Conservation (phyloP, 2,113 vertebrate genomes). For the Nicator chloris region DNA sequence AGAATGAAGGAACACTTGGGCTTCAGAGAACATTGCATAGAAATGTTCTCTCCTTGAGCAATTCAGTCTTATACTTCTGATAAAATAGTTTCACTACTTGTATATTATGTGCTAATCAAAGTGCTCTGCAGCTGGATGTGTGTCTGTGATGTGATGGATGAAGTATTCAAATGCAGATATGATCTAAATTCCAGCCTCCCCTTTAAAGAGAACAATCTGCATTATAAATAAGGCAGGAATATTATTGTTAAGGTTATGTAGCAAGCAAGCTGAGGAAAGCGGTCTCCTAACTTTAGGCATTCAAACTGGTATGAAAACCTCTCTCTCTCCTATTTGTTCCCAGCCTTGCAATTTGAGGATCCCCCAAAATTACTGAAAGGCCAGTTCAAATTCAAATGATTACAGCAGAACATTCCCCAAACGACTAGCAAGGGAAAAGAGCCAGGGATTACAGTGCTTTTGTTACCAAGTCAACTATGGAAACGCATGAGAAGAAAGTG, state of each 20-base stretch:
- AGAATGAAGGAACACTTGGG: background rate
- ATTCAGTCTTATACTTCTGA: background rate
- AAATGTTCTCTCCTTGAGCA: background rate
- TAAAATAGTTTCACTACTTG: background rate
- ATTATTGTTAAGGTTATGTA: background rate
- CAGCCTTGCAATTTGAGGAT: background rate
- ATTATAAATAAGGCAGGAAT: background rate
- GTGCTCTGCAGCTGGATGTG: background rate
- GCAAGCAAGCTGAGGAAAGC: background rate
- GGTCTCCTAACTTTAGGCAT: background rate
- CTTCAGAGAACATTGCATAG: background rate
- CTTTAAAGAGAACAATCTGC: background rate
- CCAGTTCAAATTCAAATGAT: background rate
- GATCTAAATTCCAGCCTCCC: background rate
- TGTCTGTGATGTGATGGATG: background rate
- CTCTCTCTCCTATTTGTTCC: background rate
- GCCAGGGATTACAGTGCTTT: background rate
- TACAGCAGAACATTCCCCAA: background rate
- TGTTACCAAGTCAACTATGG: background rate
- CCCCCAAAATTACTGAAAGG: background rate
- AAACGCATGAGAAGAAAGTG: background rate
- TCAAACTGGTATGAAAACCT: background rate
- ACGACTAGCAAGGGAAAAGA: background rate
- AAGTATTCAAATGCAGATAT: background rate
- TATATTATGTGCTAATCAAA: background rate